A percentile compares a stretch with the other conserved stretches of the same genome.
Evolutionary conservation across 2,113 vertebrate genomes (phyloP).

Genomic region (Aphyosemion australe): DNA sequence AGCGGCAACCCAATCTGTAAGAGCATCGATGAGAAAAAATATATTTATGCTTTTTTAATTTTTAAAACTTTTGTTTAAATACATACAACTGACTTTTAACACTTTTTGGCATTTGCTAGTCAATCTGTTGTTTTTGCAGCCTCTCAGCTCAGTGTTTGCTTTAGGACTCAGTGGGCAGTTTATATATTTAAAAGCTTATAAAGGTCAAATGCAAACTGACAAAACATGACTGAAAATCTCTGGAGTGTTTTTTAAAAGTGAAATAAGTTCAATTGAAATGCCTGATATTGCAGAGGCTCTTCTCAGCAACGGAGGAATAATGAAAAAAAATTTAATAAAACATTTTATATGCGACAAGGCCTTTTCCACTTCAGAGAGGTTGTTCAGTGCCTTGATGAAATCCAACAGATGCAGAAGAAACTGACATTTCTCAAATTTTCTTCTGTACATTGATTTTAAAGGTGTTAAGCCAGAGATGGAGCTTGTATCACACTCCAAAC

Average conservation of each 20-base stretch:
- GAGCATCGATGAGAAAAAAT: not conserved
- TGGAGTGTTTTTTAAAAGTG: constrained; percentile 17
- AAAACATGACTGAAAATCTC: constrained; percentile 11
- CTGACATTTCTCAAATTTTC: constrained; percentile 3
- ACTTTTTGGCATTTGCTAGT: not conserved
- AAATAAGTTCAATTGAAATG: constrained; percentile 36
- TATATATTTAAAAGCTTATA: constrained; percentile 1
- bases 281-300: constrained; percentile 30
- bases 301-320: constrained; percentile 47
- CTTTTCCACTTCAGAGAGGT: constrained; percentile 24
- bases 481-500: constrained; percentile 36
- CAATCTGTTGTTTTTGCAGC: constrained; percentile 1
- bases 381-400: constrained; percentile 16
- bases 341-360: constrained; percentile 23
- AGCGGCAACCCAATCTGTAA: not conserved
- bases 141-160: constrained; percentile 23
- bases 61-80: too few relatives aligned
- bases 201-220: constrained; percentile 7
- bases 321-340: constrained; percentile 45
- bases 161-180: constrained; percentile 14
- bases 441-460: constrained; percentile 34
- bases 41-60: too few relatives aligned
- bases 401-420: not conserved
- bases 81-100: too few relatives aligned
- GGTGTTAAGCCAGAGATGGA: constrained; percentile 2